Evolutionary conservation across 1,140 invertebrate genomes (phyloP), one percentile per base, ranked within the genome.

Genomic region (Yoshiicerus persimilis): DNA sequence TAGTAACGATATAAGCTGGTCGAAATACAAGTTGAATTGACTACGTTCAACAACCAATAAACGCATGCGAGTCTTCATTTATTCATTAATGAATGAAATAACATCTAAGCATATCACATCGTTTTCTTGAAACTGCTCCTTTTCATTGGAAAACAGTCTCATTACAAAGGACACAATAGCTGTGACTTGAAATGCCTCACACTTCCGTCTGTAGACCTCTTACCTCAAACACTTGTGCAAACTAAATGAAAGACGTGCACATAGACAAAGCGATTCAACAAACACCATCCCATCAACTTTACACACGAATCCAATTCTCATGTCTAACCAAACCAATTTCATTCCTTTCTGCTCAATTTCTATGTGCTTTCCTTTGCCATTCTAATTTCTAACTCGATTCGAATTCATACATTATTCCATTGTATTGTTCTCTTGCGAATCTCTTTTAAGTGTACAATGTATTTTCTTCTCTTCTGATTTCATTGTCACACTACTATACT

Each of bases 301-400:
- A n/a, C 30, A 80, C 30, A 80, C 75, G n/a, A 80, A 80, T 80
- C 75, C 75, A 36, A 80, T 80, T 80, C 34, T 34, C 75, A 38
- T 36, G 75, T 36, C 75, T 80, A 80, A 80, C 75, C 75, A 80
- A 80, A 80, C 75, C 75, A 80, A 80, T 80, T 80, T 80, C 32
- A 80, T 36, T 80, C 34, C 32, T 23, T 34, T 80, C 75, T 80
- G 30, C 23, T n/a, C 75, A 36, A 80, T 80, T 80, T 80, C 75
- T 70, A 25, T 70, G 23, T 80, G 34, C 10, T 36, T 80, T 80
- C 34, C 75, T 80, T 80, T 80, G 75, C 75, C 34, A 36, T 80
- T 80, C 32, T 80, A 80, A 80, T 80, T 80, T 80, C 30, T 80
- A 80, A 80, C 75, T 80, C 75, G 75, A 80, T 80, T 80, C 75